Base-by-base conservation (phyloP, 1,140 invertebrate species). In the Hylaeus anthracinus region DNA sequence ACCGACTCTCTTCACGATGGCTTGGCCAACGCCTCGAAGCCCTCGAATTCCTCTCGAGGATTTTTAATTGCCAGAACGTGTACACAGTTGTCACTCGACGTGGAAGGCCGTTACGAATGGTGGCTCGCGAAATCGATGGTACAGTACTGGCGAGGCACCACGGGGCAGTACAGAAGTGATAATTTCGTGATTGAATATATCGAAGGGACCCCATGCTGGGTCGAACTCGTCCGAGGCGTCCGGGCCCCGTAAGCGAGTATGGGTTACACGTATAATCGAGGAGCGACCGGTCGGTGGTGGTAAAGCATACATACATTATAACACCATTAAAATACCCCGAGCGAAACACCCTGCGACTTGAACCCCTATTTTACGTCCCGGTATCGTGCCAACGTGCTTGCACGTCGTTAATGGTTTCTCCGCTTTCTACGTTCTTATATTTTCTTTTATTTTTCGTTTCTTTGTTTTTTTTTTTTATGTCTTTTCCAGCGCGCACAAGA, bases 141-240 rank as follows among this genome's bases (percentile, higher is more conserved):
- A 88, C 79, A 80, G 75, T 76, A 78, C 72, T 84, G 81, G 39
- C 58, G 15, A 53, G 45, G 61, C 73, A 78, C 81, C 75, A 64
- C 81, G 80, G 26, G 53, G 55, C 85, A 79, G 84, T 92, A 93
- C 91, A 93, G 92, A 92, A 93, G 92, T 93, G 92, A 93, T 93
- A 93, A 93, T 93, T 93, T 93, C 88, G 89, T 92, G 91, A 93
- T 93, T 93, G 92, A 93, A 93, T 92, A 92, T 91, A 92, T 93
- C 88, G 91, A 92, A 91, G 87, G 85, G 86, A 79, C 90, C 88
- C 84, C 92, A 92, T 90, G 91, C 92, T 92, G 92, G 61, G 86
- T 79, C 81, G 75, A 91, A 92, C 91, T 89, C 84, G 91, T 92
- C 86, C 87, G 74, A 88, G 88, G 89, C 88, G 88, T 90, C 74